These are phyloP conservation scores for Aegotheles bennettii DNA, from an alignment of 2,113 vertebrate genomes.

Conservation along the genomic window DNA sequence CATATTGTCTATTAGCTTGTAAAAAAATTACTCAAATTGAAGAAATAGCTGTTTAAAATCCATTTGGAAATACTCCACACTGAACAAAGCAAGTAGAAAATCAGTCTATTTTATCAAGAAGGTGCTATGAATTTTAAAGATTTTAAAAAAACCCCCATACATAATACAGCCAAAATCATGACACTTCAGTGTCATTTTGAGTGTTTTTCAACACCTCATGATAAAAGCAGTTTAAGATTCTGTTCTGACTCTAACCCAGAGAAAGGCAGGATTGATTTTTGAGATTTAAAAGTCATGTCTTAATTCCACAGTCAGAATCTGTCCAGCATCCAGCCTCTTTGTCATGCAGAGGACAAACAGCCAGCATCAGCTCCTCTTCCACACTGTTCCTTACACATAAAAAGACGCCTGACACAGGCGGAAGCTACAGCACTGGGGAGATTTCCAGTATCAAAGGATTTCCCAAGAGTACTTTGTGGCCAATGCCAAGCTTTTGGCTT, in stretches of 20 bases:
- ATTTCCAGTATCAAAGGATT: neutral
- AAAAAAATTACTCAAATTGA: conserved; percentile 73
- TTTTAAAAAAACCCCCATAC: conserved; percentile 23
- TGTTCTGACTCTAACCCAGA: conserved; percentile 44
- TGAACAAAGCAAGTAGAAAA: conserved; percentile 72
- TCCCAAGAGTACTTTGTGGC: neutral
- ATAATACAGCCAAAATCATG: conserved; percentile 67
- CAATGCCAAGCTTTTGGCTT: neutral
- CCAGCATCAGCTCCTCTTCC: neutral
- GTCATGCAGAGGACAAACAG: neutral
- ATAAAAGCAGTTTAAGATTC: conserved; percentile 60
- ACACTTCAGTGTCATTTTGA: conserved; percentile 71
- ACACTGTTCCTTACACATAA: neutral
- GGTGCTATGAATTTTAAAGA: conserved; percentile 74
- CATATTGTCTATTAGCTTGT: conserved; percentile 44
- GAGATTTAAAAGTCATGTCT: neutral
- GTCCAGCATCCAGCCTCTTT: neutral
- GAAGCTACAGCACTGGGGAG: neutral
- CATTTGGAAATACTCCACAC: conserved; percentile 66
- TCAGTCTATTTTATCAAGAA: conserved; percentile 74
- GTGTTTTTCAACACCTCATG: conserved; percentile 60
- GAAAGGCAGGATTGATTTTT: conserved; percentile 32
- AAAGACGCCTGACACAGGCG: neutral
- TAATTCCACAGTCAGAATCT: neutral
- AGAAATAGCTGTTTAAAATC: conserved; percentile 73